Evolutionary conservation across 2,888 invertebrate genomes (phyloP), one percentile per base, ranked within the genome.

Genomic region (Dioctria linearis): DNA sequence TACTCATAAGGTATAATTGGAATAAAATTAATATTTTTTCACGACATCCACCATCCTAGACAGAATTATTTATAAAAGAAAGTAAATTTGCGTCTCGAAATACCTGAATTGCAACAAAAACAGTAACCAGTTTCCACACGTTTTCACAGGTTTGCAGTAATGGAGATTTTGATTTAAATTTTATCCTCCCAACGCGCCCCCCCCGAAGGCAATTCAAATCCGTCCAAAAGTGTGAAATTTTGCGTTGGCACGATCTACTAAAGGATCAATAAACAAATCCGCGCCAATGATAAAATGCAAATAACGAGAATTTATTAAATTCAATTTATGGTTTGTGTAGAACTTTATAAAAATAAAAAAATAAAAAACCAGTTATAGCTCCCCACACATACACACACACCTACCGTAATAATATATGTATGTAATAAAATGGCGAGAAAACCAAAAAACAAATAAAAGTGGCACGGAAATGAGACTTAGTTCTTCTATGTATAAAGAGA

Each of bases 361-460:
- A 8, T 13, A 69, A 39, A 0, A 51, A 69, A 51, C 51, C 69
- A 69, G 69, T 69, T 69, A 25, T 13, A 49, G 67, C 54, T 25
- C 25, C 65, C 69, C 69, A 69, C 69, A 69, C 69, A 51, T 37
- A 69, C 65, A 49, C 69, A 69, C 69, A 69, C 69, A 51, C 11
- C 49, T 49, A 25, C 25, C 3, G 39, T 69, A 69, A 69, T n/a
- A n/a, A n/a, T n/a, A n/a, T 51, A 51, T 25, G 11, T 4, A 11
- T n/a, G 49, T 11, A 51, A 49, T 39, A 69, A 49, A 69, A 11
- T 69, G 69, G 9, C 54, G 39, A 49, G 69, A 51, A 69, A 69
- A 69, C 1, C 25, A 25, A 25, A 25, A 8, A n/a, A 11, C 54
- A 37, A 25, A 51, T 69, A 49, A 69, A 49, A 69, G 11, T 69